Conservation (phyloP, 2,797 vertebrate species). For the Distichodus sexfasciatus region DNA sequence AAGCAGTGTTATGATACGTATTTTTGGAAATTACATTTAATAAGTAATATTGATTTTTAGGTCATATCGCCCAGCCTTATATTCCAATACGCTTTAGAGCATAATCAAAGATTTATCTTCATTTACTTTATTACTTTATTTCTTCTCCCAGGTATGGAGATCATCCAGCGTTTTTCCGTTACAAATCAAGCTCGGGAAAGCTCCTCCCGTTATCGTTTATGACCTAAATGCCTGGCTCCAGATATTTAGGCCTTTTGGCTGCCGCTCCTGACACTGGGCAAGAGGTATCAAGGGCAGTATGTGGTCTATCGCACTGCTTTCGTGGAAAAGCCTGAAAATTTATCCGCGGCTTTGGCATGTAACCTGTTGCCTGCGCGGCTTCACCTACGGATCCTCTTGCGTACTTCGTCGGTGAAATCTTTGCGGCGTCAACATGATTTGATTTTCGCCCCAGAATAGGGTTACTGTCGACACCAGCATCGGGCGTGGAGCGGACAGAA, state of each 20-base stretch:
- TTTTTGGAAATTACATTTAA: too few relatives aligned
- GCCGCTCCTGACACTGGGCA: slow-evolving; percentile 82
- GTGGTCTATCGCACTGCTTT: slow-evolving; percentile 90
- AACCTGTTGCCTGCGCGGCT: slow-evolving; percentile 97
- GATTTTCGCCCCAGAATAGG: slow-evolving; percentile 95
- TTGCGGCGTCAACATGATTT: slow-evolving; percentile 86
- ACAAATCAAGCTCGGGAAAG: slow-evolving; percentile 80
- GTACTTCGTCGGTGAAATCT: slow-evolving; percentile 84
- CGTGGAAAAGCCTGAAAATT: slow-evolving; percentile 89
- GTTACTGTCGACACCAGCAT: slow-evolving; percentile 90
- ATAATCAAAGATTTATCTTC: neutral
- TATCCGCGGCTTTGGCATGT: slow-evolving; percentile 90
- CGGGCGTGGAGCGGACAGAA: slow-evolving; percentile 95
- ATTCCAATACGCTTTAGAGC: too few relatives aligned
- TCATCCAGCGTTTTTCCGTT: slow-evolving; percentile 92
- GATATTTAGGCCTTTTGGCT: slow-evolving; percentile 90
- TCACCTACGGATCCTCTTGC: slow-evolving; percentile 93
- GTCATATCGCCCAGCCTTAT: too few relatives aligned
- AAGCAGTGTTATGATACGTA: too few relatives aligned
- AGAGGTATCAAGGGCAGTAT: too few relatives aligned
- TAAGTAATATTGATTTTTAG: too few relatives aligned
- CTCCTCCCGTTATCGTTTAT: slow-evolving; percentile 87
- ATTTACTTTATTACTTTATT: too few relatives aligned
- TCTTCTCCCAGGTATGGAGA: slow-evolving; percentile 82
- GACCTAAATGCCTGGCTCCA: slow-evolving; percentile 87